phyloP scores from a whole-genome alignment of 1,140 invertebrate genomes.

The Aethina tumida region DNA sequence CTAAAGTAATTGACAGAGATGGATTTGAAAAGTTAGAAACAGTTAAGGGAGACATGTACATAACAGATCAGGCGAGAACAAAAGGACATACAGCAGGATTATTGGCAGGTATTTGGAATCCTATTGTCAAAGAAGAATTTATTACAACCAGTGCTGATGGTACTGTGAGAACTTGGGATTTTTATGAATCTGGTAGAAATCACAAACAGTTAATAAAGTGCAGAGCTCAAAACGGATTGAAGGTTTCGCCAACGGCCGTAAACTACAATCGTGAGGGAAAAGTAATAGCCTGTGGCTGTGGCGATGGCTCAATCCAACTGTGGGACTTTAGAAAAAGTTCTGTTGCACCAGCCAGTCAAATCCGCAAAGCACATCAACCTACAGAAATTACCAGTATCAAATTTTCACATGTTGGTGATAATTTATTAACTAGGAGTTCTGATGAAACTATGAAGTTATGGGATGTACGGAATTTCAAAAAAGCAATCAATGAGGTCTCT shows the following conservation, averaged over 20 bases:
- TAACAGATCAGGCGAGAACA: conserved; percentile 86
- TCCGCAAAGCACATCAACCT: conserved; percentile 74
- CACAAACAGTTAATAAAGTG: conserved; percentile 87
- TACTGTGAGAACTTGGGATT: conserved; percentile 84
- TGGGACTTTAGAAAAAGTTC: conserved; percentile 89
- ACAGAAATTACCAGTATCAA: conserved; percentile 73
- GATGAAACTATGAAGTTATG: conserved; percentile 95
- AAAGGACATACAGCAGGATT: conserved; percentile 93
- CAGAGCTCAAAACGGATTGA: conserved; percentile 76
- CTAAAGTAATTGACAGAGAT: conserved; percentile 92
- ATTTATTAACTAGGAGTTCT: conserved; percentile 71
- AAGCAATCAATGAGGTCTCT: conserved; percentile 56
- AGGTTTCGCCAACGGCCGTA: conserved; percentile 79
- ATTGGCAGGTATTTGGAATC: conserved; percentile 91
- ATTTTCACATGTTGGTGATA: conserved; percentile 81
- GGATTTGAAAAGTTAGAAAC: conserved; percentile 94
- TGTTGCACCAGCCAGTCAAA: conserved; percentile 67
- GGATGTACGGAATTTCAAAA: conserved; percentile 81
- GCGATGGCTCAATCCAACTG: conserved; percentile 94
- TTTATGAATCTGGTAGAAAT: conserved; percentile 59
- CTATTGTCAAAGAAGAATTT: conserved; percentile 84
- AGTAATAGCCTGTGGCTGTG: conserved; percentile 80
- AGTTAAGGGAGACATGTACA: conserved; percentile 93
- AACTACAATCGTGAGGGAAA: conserved; percentile 80
- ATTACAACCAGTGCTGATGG: conserved; percentile 89